These are phyloP conservation scores for Trochalopteron elliotii DNA, from an alignment of 2,113 vertebrate genomes.

Conservation along the genomic window DNA sequence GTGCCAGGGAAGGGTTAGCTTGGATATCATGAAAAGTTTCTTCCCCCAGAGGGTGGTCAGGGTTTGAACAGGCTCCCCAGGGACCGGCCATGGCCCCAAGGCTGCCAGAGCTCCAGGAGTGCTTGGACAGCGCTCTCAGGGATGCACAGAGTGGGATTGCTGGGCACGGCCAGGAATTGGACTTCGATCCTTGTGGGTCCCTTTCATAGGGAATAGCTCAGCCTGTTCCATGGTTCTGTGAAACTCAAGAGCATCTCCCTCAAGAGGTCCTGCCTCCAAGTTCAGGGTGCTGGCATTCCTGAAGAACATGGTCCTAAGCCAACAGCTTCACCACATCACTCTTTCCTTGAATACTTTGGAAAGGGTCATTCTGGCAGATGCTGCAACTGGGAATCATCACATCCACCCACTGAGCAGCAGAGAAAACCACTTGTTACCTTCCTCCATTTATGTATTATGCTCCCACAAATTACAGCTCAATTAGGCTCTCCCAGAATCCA, in stretches of 20 bases:
- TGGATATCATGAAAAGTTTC: neutral
- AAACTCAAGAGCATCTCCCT: neutral
- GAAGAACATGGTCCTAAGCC: neutral
- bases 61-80: neutral
- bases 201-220: neutral
- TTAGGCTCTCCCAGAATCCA: neutral
- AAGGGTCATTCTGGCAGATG: neutral
- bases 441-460: neutral
- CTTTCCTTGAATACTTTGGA: neutral
- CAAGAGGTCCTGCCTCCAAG: fast-evolving
- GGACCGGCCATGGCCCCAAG: fast-evolving
- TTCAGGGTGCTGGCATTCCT: neutral
- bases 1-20: neutral
- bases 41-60: neutral
- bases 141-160: neutral
- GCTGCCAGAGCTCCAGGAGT: neutral
- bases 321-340: fast-evolving
- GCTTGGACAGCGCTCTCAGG: fast-evolving
- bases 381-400: neutral
- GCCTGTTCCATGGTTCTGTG: neutral
- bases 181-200: neutral
- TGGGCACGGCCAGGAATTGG: neutral
- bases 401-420: neutral
- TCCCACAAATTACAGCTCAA: neutral
- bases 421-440: neutral